Conservation (phyloP, 2,113 vertebrate genomes). For the Dromaius novaehollandiae region DNA sequence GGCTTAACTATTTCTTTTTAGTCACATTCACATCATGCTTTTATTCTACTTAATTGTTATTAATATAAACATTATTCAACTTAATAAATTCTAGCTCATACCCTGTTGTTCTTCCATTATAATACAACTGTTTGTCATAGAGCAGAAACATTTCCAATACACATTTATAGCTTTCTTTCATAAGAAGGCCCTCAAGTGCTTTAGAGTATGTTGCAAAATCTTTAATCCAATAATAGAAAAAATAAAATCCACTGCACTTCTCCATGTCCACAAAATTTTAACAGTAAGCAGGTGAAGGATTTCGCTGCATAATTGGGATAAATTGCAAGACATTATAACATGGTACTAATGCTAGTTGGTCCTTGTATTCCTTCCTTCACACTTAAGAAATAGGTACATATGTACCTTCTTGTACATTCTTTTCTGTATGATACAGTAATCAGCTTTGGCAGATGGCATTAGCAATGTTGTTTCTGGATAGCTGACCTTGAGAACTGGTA, state of each 20-base stretch:
- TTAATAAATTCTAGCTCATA: slow-evolving; percentile 22
- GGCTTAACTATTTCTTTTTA: slow-evolving; percentile 37
- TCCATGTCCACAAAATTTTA: neutral
- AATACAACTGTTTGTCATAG: neutral
- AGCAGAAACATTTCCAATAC: neutral
- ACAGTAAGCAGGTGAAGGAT: neutral
- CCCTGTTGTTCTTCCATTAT: neutral
- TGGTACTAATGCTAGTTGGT: neutral
- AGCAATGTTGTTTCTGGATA: neutral
- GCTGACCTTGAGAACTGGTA: neutral
- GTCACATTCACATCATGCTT: slow-evolving; percentile 40
- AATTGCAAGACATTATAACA: neutral
- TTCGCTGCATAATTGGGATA: neutral
- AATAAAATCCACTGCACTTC: neutral
- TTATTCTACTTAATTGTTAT: slow-evolving; percentile 45
- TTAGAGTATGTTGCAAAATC: slow-evolving; percentile 23
- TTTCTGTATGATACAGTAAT: neutral
- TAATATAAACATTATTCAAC: slow-evolving; percentile 31
- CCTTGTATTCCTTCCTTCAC: neutral
- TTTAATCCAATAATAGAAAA: slow-evolving; percentile 32
- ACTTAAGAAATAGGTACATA: neutral
- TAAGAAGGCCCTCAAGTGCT: slow-evolving; percentile 36
- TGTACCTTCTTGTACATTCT: too few relatives aligned
- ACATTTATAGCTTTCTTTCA: slow-evolving; percentile 13
- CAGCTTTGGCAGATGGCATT: neutral